A percentile compares a stretch with the other conserved stretches of the same genome.
These are phyloP conservation scores for Egretta garzetta DNA, from an alignment of 2,113 vertebrate genomes.

Conservation along the genomic window DNA sequence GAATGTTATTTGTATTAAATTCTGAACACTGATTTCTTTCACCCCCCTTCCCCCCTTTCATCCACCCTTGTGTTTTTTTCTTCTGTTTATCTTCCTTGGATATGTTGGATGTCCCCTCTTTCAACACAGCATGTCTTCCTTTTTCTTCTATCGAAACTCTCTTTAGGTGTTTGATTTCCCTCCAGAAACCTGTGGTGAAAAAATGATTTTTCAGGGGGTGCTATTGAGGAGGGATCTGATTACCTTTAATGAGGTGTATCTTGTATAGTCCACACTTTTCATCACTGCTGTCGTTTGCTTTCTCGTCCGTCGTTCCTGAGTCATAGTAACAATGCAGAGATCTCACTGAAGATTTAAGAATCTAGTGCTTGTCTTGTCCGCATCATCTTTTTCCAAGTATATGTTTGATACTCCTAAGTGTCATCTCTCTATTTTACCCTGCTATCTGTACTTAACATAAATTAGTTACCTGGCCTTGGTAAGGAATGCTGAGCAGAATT, in stretches of 20 bases:
- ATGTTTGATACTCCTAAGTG: neutral
- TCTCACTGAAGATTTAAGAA: neutral
- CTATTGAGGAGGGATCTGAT: neutral
- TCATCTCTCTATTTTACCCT: neutral
- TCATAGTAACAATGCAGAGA: neutral
- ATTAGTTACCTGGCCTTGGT: neutral
- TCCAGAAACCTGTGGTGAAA: neutral
- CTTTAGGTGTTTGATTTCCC: neutral
- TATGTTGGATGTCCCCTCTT: neutral
- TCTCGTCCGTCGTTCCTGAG: fast-evolving
- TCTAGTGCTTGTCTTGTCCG: neutral
- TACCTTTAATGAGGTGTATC: neutral
- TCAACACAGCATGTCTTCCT: neutral
- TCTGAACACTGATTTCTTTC: neutral
- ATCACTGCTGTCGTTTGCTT: neutral
- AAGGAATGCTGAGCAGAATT: neutral
- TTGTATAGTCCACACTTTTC: neutral
- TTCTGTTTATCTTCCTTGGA: neutral
- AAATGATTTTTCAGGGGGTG: neutral
- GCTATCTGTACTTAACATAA: neutral
- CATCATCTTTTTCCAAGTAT: neutral
- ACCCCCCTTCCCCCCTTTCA: neutral
- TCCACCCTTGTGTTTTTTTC: neutral
- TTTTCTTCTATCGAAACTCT: neutral
- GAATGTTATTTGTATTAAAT: neutral